These are phyloP conservation scores for Ormia ochracea DNA, from an alignment of 2,888 invertebrate genomes.

Conservation along the genomic window DNA sequence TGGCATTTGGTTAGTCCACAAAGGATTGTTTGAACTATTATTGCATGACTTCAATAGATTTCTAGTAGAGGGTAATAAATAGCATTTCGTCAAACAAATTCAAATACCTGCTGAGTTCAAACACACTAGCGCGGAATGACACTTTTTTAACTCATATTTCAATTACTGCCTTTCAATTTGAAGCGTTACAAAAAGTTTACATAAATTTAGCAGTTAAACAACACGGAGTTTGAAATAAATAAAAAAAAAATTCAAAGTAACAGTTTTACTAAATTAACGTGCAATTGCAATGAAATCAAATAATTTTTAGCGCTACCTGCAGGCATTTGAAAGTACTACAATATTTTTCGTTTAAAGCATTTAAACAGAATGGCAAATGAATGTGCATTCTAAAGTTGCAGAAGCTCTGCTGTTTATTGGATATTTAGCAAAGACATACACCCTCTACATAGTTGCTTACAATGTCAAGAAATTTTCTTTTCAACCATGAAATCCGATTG, in stretches of 20 bases:
- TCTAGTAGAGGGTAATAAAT: slow-evolving; percentile 46
- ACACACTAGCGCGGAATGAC: background rate
- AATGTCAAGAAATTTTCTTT: background rate
- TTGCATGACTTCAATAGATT: slow-evolving; percentile 20
- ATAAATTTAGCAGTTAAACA: background rate
- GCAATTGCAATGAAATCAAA: too few relatives aligned
- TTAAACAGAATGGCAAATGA: background rate
- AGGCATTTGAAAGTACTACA: background rate
- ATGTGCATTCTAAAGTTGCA: background rate
- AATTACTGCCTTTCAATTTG: background rate
- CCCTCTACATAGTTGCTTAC: background rate
- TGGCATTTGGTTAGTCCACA: background rate
- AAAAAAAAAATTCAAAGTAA: background rate
- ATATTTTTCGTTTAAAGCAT: background rate
- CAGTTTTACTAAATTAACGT: background rate
- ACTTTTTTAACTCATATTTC: slow-evolving; percentile 32
- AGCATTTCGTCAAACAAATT: background rate
- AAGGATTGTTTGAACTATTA: slow-evolving; percentile 19
- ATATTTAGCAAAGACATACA: slow-evolving; percentile 2
- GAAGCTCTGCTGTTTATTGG: background rate
- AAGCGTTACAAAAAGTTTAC: background rate
- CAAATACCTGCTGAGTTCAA: slow-evolving; percentile 56
- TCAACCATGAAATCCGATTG: too few relatives aligned
- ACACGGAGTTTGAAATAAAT: too few relatives aligned
- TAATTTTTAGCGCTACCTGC: slow-evolving; percentile 20